These are phyloP conservation scores for Cataglyphis altisquamis DNA, from an alignment of 2,888 invertebrate genomes.

Conservation along the genomic window DNA sequence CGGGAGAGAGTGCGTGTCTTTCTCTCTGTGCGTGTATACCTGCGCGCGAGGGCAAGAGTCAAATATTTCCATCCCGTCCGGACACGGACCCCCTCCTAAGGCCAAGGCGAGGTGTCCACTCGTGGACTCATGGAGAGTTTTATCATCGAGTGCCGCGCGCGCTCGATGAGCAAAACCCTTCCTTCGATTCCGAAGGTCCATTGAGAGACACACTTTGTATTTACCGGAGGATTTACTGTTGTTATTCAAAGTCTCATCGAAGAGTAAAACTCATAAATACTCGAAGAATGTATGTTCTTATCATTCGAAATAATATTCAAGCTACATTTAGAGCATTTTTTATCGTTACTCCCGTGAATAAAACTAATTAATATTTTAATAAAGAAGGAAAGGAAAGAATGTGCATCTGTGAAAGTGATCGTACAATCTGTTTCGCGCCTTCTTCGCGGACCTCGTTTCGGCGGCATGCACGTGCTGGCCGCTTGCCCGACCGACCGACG, in stretches of 20 bases:
- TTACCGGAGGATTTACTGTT: slow-evolving; percentile 12
- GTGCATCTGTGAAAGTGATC: slow-evolving; percentile 19
- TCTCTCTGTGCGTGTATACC: slow-evolving; percentile 49
- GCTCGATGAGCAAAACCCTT: slow-evolving; percentile 37
- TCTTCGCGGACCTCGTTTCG: slow-evolving; percentile 43
- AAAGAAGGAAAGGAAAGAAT: not conserved
- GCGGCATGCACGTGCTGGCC: slow-evolving; percentile 46
- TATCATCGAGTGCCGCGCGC: slow-evolving; percentile 51
- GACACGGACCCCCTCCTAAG: slow-evolving; percentile 61
- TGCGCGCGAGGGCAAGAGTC: slow-evolving; percentile 80
- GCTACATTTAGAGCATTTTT: slow-evolving; percentile 11
- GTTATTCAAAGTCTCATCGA: slow-evolving; percentile 17
- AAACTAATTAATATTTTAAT: slow-evolving; percentile 37
- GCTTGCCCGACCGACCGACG: slow-evolving; percentile 44
- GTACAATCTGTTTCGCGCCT: slow-evolving; percentile 27
- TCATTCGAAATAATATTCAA: slow-evolving; percentile 29
- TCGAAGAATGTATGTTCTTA: not conserved
- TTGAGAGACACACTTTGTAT: slow-evolving; percentile 21
- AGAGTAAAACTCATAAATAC: slow-evolving; percentile 23
- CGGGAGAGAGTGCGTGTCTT: not conserved
- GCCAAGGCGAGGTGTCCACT: slow-evolving; percentile 59
- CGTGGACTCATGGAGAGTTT: slow-evolving; percentile 42
- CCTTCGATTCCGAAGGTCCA: slow-evolving; percentile 10
- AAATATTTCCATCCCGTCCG: slow-evolving; percentile 80
- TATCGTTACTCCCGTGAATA: not conserved